Evolutionary conservation across 2,113 vertebrate species (phyloP), one percentile per base, ranked within the genome.

Genomic region (Elephas maximus): DNA sequence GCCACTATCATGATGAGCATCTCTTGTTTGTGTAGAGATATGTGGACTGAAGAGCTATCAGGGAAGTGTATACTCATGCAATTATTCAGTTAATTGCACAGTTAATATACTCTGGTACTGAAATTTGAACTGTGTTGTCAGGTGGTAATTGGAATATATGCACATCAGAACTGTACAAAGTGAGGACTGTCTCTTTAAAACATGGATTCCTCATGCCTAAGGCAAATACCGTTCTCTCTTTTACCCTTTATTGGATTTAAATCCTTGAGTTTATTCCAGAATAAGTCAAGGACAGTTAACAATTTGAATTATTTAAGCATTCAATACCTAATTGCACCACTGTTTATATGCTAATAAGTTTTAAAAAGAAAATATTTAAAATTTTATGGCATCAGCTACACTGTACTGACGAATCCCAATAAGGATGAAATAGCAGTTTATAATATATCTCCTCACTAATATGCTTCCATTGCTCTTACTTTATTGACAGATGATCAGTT

Each of bases 381-480:
- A 17, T 45, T 89, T 82, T 69, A 28, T 1, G 41, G 14, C 1
- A 37, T 21, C 8, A 92, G 60, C 79, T 96, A 86, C 67, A 83
- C 81, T 93, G 77, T 90, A 90, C 86, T 94, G 93, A 93, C 20
- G 90, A 90, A 17, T 94, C 67, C 65, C 81, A 65, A 93, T 78
- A 57, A 95, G 80, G 77, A 96, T 0, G 18, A 90, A 96, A 93
- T 90, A 96, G 0, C 44, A 96, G 63, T 69, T 71, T 93, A 78
- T 24, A 82, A 44, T 33, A 17, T 7, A 73, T 77, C 20, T 26
- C 23, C 77, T 81, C 23, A 23, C 2, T 26, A 30, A 3, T 90
- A 10, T 77, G 18, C 28, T n/a, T 62, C 10, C 4, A 24, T 62
- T 60, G 78, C 14, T 83, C 1, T 33, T 57, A 6, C 15, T 48